Evolutionary conservation across 2,797 vertebrate genomes (phyloP), one percentile per base, ranked within the genome.

Genomic region (Etheostoma perlongum): DNA sequence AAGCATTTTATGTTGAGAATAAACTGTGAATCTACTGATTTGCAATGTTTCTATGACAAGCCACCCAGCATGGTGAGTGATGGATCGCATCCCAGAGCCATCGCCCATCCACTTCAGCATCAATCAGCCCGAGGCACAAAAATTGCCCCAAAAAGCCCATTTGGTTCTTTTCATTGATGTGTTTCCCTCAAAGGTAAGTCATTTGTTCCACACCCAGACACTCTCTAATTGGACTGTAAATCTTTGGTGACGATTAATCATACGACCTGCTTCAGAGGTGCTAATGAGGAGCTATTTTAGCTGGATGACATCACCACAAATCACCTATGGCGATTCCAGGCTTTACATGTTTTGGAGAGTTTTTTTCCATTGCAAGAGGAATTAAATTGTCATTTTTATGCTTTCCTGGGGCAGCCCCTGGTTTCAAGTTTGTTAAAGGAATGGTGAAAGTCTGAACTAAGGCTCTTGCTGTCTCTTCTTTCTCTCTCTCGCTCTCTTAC

Each of bases 211-310:
- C 80, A 75, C 75, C 67, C 77, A 91, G 91, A 92, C 91, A 89
- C 85, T 74, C 83, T 91, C 89, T 94, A 93, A 94, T 91, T 92
- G 90, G 89, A 92, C 90, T 91, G 88, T 91, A 93, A 93, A 91
- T 93, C 89, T 90, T 91, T 88, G 82, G 71, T 88, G 89, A 90
- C 67, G 72, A 93, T 93, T 89, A 93, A 93, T 94, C 89, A 91
- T 91, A 82, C 44, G 76, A 88, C 89, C 86, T 72, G 86, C 85
- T 90, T 89, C 87, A 83, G 90, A 92, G 90, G 90, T 89, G 89
- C 90, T 93, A 93, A 93, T 93, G 92, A 93, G 91, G 81, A 92
- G 78, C 91, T 93, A 92, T 92, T 94, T 93, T 92, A 90, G 86
- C 79, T 33, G 44, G 67, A 79, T 92, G 92, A 92, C 92, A 93